Base-by-base conservation (phyloP, 2,797 vertebrate genomes). In the Halcyon chelicuti region DNA sequence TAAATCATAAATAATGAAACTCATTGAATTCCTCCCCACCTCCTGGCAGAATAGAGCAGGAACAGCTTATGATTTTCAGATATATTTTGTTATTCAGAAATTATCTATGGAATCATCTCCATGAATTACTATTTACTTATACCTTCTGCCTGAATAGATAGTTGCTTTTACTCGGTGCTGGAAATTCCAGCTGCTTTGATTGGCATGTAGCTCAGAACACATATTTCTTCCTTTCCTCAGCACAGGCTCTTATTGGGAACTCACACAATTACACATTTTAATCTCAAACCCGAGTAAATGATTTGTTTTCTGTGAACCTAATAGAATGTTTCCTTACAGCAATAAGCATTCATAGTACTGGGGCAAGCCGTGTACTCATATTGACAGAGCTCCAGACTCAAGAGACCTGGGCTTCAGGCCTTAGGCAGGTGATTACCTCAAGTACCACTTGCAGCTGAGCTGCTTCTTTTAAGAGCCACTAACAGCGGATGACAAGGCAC, bases 31-130 rank as follows among this genome's bases (percentile, higher is more conserved):
- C 40, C 28, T 72, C 51, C 65, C 81, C 47, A 73, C 71, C 81
- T 93, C 39, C 83, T 87, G 14, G 44, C 39, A 77, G 67, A 90
- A 87, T 10, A 17, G 49, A 88, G 29, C 39, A 95, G 42, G 49
- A 93, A 35, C 19, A 92, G 52, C 74, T 90, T 44, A 79, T 71
- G 80, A 89, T 91, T 95, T 97, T 92, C 79, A 93, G 83, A 89
- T 83, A 91, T 58, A 88, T 68, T 61, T 83, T 66, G 63, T 88
- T 93, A 89, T 94, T 93, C 79, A 91, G 58, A 81, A 96, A 77
- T 94, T 83, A 96, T 91, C 88, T 88, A 35, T 44, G 23, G 74
- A 93, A 73, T 75, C 46, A 76, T 89, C 81, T 89, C 70, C 67
- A 79, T 87, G 40, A 85, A 96, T 91, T 93, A 61, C 23, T 92